These are phyloP conservation scores for Pelagia noctiluca DNA, from an alignment of 30 jellyfish, hydroid and myxozoan genomes.

Conservation along the genomic window DNA sequence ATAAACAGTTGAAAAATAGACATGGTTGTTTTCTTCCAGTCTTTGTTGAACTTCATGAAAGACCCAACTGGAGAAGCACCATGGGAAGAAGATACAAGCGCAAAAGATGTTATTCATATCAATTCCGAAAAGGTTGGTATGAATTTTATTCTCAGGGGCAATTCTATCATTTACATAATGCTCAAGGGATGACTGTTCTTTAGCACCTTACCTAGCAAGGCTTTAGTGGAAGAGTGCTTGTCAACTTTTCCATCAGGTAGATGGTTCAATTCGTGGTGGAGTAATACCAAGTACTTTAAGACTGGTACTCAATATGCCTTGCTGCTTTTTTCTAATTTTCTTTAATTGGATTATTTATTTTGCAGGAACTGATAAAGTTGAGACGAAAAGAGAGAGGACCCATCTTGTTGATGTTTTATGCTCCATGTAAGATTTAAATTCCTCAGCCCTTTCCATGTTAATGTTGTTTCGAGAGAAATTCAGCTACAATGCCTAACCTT, in stretches of 20 bases:
- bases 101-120: constrained; percentile 92
- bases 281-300: too few species aligned
- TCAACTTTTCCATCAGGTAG: too few species aligned
- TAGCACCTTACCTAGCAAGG: too few species aligned
- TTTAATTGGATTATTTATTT: constrained; percentile 1
- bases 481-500: too few species aligned
- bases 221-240: too few species aligned
- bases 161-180: too few species aligned
- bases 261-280: too few species aligned
- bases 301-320: not conserved
- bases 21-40: constrained; percentile 36
- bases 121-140: constrained; percentile 75
- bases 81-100: constrained; percentile 97
- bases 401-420: constrained; percentile 93
- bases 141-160: too few species aligned
- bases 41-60: constrained; percentile 84
- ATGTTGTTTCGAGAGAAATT: too few species aligned
- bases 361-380: constrained; percentile 81
- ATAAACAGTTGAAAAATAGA: too few species aligned
- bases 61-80: constrained; percentile 99
- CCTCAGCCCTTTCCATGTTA: too few species aligned
- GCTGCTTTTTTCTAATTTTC: not conserved
- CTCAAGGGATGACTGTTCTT: too few species aligned
- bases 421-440: constrained; percentile 86
- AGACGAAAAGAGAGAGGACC: constrained; percentile 90